Conservation (phyloP, 2,888 invertebrate species). For the Drosophila recens region DNA sequence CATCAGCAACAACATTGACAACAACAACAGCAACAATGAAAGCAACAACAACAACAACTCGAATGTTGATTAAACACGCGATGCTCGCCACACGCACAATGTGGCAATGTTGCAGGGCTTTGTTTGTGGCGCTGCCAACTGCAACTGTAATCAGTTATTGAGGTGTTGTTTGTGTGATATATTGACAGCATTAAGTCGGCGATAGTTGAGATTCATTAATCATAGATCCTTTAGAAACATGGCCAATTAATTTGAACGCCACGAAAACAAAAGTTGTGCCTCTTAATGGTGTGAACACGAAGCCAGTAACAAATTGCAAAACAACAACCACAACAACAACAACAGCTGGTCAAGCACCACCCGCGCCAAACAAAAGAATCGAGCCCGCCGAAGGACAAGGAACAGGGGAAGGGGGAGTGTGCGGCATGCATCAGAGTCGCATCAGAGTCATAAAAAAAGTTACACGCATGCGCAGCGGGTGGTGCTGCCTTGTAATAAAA, state of each 20-base stretch:
- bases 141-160: constrained; percentile 55
- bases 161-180: constrained; percentile 67
- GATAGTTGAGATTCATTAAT: constrained; percentile 68
- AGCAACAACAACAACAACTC: constrained; percentile 5
- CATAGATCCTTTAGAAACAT: constrained; percentile 65
- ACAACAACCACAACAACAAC: constrained; percentile 5
- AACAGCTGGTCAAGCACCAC: constrained; percentile 45
- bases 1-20: constrained; percentile 26
- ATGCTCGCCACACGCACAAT: constrained; percentile 53
- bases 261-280: constrained; percentile 45
- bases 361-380: constrained; percentile 69
- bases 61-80: constrained; percentile 60
- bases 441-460: constrained; percentile 53
- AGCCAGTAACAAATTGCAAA: constrained; percentile 69
- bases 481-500: constrained; percentile 68
- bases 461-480: constrained; percentile 75
- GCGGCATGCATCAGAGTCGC: constrained; percentile 26
- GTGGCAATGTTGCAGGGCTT: constrained; percentile 17
- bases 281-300: constrained; percentile 81
- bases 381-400: constrained; percentile 61
- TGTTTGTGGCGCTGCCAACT: constrained; percentile 13
- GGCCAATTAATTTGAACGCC: constrained; percentile 66
- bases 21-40: background rate
- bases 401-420: constrained; percentile 11
- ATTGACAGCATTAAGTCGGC: constrained; percentile 75